These are phyloP conservation scores for Myripristis murdjan DNA, from an alignment of 2,797 vertebrate genomes.

Conservation along the genomic window DNA sequence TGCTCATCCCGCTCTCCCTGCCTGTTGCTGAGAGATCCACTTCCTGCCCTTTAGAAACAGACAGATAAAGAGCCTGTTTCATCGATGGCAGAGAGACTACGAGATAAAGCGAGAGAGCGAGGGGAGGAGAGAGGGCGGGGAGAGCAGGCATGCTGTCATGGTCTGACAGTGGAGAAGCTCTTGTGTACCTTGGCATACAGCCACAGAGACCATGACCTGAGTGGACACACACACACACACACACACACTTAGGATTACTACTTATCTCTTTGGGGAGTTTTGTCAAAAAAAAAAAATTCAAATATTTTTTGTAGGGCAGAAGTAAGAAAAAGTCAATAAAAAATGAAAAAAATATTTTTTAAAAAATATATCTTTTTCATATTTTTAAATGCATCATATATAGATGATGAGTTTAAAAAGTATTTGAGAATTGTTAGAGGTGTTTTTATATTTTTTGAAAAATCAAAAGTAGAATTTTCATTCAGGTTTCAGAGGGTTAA, in stretches of 20 bases:
- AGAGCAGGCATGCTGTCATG: constrained; percentile 17
- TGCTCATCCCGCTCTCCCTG: background rate
- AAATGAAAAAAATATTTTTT: too few relatives aligned
- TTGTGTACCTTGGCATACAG: constrained; percentile 3
- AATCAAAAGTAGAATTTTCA: too few relatives aligned
- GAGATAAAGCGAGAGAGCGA: background rate
- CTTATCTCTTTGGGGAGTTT: too few relatives aligned
- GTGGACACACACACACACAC: background rate
- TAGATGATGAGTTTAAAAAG: too few relatives aligned
- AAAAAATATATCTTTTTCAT: too few relatives aligned
- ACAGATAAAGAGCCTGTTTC: constrained; percentile 8
- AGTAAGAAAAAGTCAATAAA: too few relatives aligned
- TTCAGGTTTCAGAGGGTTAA: too few relatives aligned
- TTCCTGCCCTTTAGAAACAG: constrained; percentile 22
- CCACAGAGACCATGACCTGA: background rate
- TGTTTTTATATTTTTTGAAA: too few relatives aligned
- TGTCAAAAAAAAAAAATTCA: too few relatives aligned
- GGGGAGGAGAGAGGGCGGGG: background rate
- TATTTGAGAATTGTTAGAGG: too few relatives aligned
- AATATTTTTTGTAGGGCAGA: too few relatives aligned
- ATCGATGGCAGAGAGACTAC: background rate
- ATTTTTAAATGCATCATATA: too few relatives aligned
- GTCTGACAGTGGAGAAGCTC: constrained; percentile 17
- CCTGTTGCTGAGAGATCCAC: constrained; percentile 12
- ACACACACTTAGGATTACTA: background rate